These are phyloP conservation scores for Notospermus geniculatus DNA, from an alignment of 1,140 invertebrate species.

Conservation along the genomic window DNA sequence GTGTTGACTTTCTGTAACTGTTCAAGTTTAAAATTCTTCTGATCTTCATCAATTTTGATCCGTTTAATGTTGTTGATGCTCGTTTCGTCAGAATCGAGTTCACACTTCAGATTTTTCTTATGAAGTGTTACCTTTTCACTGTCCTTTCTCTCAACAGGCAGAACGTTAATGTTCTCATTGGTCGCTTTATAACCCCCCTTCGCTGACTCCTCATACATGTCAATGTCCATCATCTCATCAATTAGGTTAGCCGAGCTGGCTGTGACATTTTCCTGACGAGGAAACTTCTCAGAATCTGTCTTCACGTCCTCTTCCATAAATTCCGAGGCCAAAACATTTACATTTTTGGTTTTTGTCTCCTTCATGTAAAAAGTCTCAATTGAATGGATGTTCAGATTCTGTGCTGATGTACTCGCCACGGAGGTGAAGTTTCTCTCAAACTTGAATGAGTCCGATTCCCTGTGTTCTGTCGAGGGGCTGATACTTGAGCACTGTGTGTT, in stretches of 20 bases:
- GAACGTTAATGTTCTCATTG: constrained; percentile 12
- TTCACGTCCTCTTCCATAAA: constrained; percentile 61
- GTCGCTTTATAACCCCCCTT: constrained; percentile 20
- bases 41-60: constrained; percentile 38
- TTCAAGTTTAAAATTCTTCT: constrained; percentile 50
- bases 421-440: too few relatives aligned
- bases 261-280: constrained; percentile 47
- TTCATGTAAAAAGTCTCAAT: constrained; percentile 64
- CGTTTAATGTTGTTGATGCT: constrained; percentile 31
- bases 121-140: neutral
- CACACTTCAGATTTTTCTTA: too few relatives aligned
- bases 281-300: constrained; percentile 68
- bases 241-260: constrained; percentile 11
- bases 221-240: constrained; percentile 16
- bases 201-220: constrained; percentile 21
- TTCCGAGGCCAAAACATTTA: constrained; percentile 63
- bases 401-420: neutral
- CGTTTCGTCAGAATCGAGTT: constrained; percentile 12
- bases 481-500: neutral
- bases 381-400: neutral
- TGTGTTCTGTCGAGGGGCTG: too few relatives aligned
- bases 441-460: too few relatives aligned
- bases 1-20: constrained; percentile 43
- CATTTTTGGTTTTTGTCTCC: constrained; percentile 66
- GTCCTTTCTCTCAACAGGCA: constrained; percentile 8